Base-by-base conservation (phyloP, 2,888 invertebrate genomes). In the Flexamia atlantica region DNA sequence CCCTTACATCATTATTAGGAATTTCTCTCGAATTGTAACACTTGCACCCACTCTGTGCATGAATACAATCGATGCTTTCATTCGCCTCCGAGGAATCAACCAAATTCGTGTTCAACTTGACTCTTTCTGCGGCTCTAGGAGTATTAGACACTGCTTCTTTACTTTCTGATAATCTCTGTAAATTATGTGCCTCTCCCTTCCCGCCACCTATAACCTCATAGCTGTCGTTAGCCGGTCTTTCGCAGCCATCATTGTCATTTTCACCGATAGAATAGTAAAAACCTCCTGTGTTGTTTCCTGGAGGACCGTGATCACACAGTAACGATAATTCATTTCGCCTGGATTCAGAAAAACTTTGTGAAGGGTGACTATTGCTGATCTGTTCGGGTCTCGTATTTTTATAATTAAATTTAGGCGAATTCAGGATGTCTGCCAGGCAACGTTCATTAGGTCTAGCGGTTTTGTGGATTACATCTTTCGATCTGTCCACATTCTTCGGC, bases 391-490 rank as follows among this genome's bases (percentile, higher is more conserved):
- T 74, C 12, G 40, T 7, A 7, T 40, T 72, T 36, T 79, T 79
- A 20, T 53, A 79, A n/a, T 79, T 79, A n/a, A 53, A 57, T 74
- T 83, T 83, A 20, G 82, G 82, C 9, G 82, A 83, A 40, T 83
- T 70, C n/a, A 83, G 32, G 23, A 83, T 83, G 23, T 74, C 60
- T n/a, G 74, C 82, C 32, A 83, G 53, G 7, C 82, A 74, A 28
- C 57, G 53, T 74, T 83, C 82, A 40, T 83, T 83, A 17, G 57
- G 40, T 57, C 82, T 83, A 20, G 60, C 25, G 9, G 57, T 32
- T 20, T 72, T 82, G 3, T 72, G 72, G n/a, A 36, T 60, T 28
- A 25, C 28, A 40, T 42, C 82, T 74, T 60, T 83, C 1, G 74
- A 23, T 40, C 60, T 53, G 32, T 83, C 82, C 4, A 28, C n/a